Evolutionary conservation across 2,797 vertebrate species (phyloP).

Genomic region (Acropternis orthonyx): DNA sequence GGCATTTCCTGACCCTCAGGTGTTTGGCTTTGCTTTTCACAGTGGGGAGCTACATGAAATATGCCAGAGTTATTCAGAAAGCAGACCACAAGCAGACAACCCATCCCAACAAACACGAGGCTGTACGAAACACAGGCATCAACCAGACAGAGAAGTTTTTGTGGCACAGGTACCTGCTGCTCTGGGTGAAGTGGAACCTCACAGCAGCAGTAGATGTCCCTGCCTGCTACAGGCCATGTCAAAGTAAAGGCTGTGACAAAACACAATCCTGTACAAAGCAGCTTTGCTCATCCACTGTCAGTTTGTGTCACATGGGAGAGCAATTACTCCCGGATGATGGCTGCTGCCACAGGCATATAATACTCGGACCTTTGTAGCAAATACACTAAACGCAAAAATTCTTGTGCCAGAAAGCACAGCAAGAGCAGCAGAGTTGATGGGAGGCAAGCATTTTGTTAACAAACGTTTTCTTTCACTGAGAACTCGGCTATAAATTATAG

Average conservation of each 20-base stretch:
- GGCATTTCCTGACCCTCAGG: not conserved
- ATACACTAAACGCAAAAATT: not conserved
- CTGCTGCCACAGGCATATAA: not conserved
- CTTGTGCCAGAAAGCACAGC: not conserved
- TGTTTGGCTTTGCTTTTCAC: not conserved
- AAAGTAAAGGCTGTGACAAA: not conserved
- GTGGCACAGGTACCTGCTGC: not conserved
- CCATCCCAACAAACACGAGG: not conserved
- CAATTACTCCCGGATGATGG: not conserved
- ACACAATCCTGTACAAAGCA: not conserved
- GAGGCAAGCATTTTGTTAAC: not conserved
- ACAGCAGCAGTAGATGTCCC: not conserved
- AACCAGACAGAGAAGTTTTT: not conserved
- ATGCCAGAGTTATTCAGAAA: not conserved
- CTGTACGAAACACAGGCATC: not conserved
- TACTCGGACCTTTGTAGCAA: not conserved
- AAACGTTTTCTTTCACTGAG: not conserved
- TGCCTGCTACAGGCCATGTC: not conserved
- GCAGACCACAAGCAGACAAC: not conserved
- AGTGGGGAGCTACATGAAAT: not conserved
- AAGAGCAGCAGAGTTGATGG: not conserved
- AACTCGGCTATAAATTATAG: not conserved
- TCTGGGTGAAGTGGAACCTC: not conserved
- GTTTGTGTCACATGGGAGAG: not conserved
- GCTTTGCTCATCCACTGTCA: not conserved